phyloP scores from a whole-genome alignment of 2,797 vertebrate species.

The Lophius americanus region DNA sequence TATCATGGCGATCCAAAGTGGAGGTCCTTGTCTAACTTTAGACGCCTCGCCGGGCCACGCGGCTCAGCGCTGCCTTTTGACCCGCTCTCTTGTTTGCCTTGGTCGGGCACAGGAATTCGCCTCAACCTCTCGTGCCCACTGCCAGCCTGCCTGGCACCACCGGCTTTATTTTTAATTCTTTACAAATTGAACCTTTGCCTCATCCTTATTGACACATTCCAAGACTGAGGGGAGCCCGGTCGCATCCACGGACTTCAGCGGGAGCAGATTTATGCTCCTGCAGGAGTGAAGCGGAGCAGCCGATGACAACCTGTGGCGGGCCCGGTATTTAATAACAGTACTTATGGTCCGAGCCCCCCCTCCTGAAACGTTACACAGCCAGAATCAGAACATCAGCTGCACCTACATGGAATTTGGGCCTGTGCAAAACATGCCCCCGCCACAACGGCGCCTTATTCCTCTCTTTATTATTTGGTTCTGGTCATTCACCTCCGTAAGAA shows the following conservation, averaged over 20 bases:
- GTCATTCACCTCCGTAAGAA: too few species aligned
- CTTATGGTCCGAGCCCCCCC: too few species aligned
- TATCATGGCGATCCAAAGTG: constrained; percentile 75
- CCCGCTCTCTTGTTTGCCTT: constrained; percentile 80
- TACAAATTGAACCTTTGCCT: constrained; percentile 76
- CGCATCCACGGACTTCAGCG: constrained; percentile 45
- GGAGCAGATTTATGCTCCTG: constrained; percentile 11
- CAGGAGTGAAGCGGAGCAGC: constrained; percentile 9
- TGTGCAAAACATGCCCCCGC: too few species aligned
- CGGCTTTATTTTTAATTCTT: constrained; percentile 77
- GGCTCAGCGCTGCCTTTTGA: constrained; percentile 76
- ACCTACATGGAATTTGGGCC: too few species aligned
- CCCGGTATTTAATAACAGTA: too few species aligned
- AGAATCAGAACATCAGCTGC: too few species aligned
- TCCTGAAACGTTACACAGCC: too few species aligned
- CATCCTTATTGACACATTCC: constrained; percentile 79
- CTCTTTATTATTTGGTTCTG: too few species aligned
- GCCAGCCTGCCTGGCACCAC: constrained; percentile 82
- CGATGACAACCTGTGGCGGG: background rate
- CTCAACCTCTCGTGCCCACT: constrained; percentile 71
- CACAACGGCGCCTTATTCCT: too few species aligned
- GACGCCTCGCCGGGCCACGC: constrained; percentile 54
- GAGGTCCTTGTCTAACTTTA: constrained; percentile 78
- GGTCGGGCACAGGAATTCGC: constrained; percentile 74
- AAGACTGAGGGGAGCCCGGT: constrained; percentile 70